Evolutionary conservation across 1,140 invertebrate genomes (phyloP).

Genomic region (Drosophila sucinea): DNA sequence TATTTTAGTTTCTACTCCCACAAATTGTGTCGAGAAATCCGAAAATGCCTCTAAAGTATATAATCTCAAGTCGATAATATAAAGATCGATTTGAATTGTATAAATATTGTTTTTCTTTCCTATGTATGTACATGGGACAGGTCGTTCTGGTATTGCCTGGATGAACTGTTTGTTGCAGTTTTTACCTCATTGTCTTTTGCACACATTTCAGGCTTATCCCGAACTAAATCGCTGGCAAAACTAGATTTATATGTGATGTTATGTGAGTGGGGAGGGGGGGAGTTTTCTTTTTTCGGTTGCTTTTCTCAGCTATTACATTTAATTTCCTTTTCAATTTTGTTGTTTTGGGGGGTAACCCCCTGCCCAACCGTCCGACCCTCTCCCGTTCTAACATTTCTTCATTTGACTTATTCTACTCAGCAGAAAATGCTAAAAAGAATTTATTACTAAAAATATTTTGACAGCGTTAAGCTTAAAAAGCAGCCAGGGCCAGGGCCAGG

Average conservation of each 20-base stretch:
- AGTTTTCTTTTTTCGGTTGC: constrained; percentile 18
- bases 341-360: not conserved
- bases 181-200: not conserved
- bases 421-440: constrained; percentile 60
- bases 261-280: not conserved
- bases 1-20: too few relatives aligned
- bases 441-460: constrained; percentile 82
- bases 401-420: constrained; percentile 39
- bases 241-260: too few relatives aligned
- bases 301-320: constrained; percentile 39
- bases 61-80: too few relatives aligned
- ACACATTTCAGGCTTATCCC: not conserved
- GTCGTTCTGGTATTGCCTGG: too few relatives aligned
- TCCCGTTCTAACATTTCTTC: constrained; percentile 18
- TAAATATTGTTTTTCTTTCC: too few relatives aligned
- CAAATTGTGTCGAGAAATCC: too few relatives aligned
- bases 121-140: too few relatives aligned
- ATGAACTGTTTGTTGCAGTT: not conserved
- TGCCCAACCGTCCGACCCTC: not conserved
- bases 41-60: too few relatives aligned
- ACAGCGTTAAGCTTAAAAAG: constrained; percentile 73
- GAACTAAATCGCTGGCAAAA: not conserved
- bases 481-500: constrained; percentile 38
- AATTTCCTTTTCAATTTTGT: constrained; percentile 54
- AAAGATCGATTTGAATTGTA: too few relatives aligned